A percentile compares a stretch with the other conserved stretches of the same genome.
Evolutionary conservation across 2,113 vertebrate genomes (phyloP).

Genomic region (Hippocampus abdominalis): DNA sequence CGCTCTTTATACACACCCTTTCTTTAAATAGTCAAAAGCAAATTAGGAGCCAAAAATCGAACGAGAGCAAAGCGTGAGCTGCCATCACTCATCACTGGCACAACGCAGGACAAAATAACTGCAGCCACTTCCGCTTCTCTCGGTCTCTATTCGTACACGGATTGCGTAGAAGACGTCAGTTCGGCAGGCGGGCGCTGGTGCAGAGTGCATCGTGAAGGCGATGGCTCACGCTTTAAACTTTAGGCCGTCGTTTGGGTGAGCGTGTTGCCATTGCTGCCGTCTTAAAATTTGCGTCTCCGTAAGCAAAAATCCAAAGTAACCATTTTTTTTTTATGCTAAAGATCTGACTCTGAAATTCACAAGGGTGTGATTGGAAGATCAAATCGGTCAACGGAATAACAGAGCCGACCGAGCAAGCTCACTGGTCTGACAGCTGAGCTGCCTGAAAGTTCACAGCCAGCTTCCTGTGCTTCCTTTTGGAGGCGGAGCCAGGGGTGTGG

Average conservation of each 20-base stretch:
- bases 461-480: conserved; percentile 88
- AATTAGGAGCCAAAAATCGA: not conserved
- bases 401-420: not conserved
- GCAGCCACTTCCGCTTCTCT: not conserved
- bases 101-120: not conserved
- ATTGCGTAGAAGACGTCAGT: too few species aligned
- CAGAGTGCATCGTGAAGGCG: not conserved
- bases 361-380: not conserved
- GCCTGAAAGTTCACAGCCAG: conserved; percentile 92
- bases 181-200: not conserved
- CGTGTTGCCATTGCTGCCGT: not conserved
- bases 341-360: not conserved
- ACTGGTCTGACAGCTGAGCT: conserved; percentile 85
- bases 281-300: not conserved
- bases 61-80: not conserved
- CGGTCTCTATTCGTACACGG: too few species aligned
- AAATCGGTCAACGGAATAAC: not conserved
- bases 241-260: not conserved
- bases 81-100: not conserved
- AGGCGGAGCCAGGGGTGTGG: conserved; percentile 77
- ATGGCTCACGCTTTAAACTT: not conserved
- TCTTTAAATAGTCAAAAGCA: not conserved
- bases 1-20: not conserved
- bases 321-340: not conserved
- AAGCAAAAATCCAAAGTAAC: not conserved